phyloP scores from a whole-genome alignment of 2,888 invertebrate species.

The Nomada fucata region DNA sequence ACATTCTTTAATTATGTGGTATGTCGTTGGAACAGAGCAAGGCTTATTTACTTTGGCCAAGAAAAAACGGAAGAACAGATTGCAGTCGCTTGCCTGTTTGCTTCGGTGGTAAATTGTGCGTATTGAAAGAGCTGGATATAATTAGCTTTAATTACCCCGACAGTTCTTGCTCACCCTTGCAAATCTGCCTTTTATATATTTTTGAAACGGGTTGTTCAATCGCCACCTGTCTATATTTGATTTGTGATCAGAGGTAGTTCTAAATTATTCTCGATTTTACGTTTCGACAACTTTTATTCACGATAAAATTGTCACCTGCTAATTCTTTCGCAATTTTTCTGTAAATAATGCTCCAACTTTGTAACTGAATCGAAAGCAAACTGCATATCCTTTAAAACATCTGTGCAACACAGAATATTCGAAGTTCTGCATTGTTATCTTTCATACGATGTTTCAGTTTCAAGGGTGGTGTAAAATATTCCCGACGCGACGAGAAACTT shows the following conservation, averaged over 20 bases:
- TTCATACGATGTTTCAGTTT: neutral
- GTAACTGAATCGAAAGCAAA: neutral
- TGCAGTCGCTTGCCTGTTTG: constrained; percentile 10
- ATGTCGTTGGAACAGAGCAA: constrained; percentile 38
- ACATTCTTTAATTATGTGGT: constrained; percentile 58
- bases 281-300: no score
- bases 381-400: no score
- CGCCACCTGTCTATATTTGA: no score
- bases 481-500: neutral
- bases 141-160: neutral
- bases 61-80: constrained; percentile 38
- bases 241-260: no score
- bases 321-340: no score
- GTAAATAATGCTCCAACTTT: no score
- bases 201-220: no score
- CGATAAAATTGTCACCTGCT: no score
- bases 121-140: constrained; percentile 8
- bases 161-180: neutral
- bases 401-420: no score
- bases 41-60: constrained; percentile 36
- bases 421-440: neutral
- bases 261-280: no score
- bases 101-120: constrained; percentile 31
- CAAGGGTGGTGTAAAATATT: neutral
- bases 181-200: neutral